Evolutionary conservation across 2,113 vertebrate species (phyloP), one percentile per base, ranked within the genome.

Genomic region (Pygoscelis antarcticus): DNA sequence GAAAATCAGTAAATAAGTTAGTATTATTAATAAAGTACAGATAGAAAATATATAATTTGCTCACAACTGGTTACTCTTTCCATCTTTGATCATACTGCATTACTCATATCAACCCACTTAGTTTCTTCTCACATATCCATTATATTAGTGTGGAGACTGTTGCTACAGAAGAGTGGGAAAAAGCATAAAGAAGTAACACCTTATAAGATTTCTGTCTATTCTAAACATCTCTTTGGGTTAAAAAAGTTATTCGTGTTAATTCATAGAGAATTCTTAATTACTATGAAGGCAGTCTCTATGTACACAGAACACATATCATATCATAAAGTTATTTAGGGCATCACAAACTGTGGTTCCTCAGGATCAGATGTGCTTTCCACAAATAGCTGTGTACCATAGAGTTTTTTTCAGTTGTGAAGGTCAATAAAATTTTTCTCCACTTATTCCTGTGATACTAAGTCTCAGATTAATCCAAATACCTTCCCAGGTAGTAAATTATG

Each of bases 401-500:
- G 13, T 0, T 30, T 79, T 76, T 81, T 40, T 40, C 16, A 25
- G 4, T 74, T 94, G 57, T 70, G 42, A 85, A 82, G 29, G 13
- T 65, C 2, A 49, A 12, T 26, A 13, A 34, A 44, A 2, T n/a
- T 60, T 68, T 72, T 72, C 5, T 25, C 4, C 19, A 26, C 6
- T 74, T 74, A 55, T n/a, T 90, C 14, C 14, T 74, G 6, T 81
- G 27, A 34, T 27, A 34, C 0, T 60, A 81, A 66, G 10, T 71
- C 10, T 86, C 14, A 68, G 42, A 66, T 40, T 66, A 75, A 36
- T 38, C 17, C 32, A 76, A 44, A 75, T 70, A 27, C 14, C 11
- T 58, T 71, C 1, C 17, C 1, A 9, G 2, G 1, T 49, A 6
- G 4, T 36, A 79, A 57, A 4, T 11, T 21, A 14, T 40, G 2